Evolutionary conservation across 2,113 vertebrate species (phyloP).

Genomic region (Takifugu bimaculatus): DNA sequence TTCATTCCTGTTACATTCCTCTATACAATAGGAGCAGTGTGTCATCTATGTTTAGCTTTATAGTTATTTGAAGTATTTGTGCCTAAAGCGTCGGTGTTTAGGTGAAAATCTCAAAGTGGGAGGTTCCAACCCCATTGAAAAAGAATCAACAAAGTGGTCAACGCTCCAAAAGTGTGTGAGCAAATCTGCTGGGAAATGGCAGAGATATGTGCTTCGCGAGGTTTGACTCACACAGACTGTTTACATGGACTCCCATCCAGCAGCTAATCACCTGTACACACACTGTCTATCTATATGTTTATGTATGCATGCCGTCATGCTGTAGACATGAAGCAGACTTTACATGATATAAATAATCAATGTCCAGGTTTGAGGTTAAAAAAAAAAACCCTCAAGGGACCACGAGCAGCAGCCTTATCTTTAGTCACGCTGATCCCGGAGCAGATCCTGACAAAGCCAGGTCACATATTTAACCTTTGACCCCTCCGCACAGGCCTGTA

Average conservation of each 20-base stretch:
- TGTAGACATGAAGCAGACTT: conserved; percentile 9
- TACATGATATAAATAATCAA: conserved; percentile 7
- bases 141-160: too few relatives aligned
- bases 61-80: too few relatives aligned
- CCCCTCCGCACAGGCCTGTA: conserved; percentile 16
- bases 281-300: background rate
- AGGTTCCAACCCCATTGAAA: too few relatives aligned
- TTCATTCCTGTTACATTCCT: too few relatives aligned
- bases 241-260: conserved; percentile 19
- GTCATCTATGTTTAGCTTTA: too few relatives aligned
- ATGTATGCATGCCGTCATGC: background rate
- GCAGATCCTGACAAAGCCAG: conserved; percentile 41
- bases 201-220: background rate
- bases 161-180: background rate
- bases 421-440: conserved; percentile 18
- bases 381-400: background rate
- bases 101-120: too few relatives aligned
- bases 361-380: background rate
- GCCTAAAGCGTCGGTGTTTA: too few relatives aligned
- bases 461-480: conserved; percentile 60
- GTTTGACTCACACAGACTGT: conserved; percentile 15
- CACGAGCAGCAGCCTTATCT: conserved; percentile 19
- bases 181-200: background rate
- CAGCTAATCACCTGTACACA: conserved; percentile 4
- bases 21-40: too few relatives aligned